phyloP scores from a whole-genome alignment of 2,113 vertebrate genomes.

The Engystomops pustulosus region DNA sequence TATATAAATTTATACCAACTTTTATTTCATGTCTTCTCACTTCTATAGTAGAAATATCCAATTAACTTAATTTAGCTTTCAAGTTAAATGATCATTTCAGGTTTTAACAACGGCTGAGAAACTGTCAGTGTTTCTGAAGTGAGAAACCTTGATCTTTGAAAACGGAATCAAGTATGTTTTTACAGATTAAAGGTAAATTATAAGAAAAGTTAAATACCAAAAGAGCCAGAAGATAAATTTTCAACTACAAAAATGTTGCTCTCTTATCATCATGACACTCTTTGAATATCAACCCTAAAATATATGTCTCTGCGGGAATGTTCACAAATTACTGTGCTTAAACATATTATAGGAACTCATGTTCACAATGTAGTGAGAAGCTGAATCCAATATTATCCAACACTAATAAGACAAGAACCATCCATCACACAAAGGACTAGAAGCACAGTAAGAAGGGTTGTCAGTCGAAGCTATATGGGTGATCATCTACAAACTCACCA shows the following conservation, averaged over 20 bases:
- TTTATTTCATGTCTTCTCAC: background rate
- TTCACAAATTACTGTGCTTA: background rate
- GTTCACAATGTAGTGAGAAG: background rate
- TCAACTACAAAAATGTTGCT: background rate
- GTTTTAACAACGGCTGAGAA: background rate
- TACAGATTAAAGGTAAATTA: conserved; percentile 8
- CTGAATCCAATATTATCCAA: background rate
- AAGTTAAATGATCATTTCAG: conserved; percentile 39
- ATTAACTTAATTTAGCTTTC: conserved; percentile 42
- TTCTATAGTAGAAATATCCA: conserved; percentile 54
- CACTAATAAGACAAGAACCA: too few relatives aligned
- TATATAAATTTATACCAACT: conserved; percentile 25
- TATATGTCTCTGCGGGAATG: background rate
- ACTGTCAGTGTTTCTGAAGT: conserved; percentile 29
- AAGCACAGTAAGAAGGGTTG: too few relatives aligned
- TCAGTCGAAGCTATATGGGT: too few relatives aligned
- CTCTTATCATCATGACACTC: background rate
- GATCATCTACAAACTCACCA: too few relatives aligned
- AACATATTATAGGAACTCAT: background rate
- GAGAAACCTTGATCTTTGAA: background rate
- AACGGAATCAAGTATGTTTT: background rate
- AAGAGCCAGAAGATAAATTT: conserved; percentile 9
- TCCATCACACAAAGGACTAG: too few relatives aligned
- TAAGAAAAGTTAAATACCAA: conserved; percentile 1
- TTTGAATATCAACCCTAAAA: background rate